These are phyloP conservation scores for Tortrix viridana DNA, from an alignment of 2,888 invertebrate species.

Conservation along the genomic window DNA sequence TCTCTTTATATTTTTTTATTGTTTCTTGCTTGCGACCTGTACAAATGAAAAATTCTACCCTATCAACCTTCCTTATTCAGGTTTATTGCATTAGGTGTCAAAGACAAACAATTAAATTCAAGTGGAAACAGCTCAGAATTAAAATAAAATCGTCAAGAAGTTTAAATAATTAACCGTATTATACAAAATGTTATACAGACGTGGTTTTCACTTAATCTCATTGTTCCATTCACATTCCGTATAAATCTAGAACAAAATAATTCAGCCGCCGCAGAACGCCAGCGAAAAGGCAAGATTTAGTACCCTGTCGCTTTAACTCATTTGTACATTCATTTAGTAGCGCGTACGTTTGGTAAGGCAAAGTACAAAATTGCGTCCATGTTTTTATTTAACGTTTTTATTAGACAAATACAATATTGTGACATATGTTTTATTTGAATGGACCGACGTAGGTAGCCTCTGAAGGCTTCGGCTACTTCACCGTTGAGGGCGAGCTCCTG, in stretches of 20 bases:
- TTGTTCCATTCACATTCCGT: neutral
- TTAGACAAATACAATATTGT: no score
- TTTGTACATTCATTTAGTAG: constrained; percentile 11
- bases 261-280: neutral
- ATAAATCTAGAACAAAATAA: constrained; percentile 15
- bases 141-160: neutral
- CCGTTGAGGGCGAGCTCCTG: no score
- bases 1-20: no score
- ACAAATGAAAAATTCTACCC: no score
- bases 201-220: neutral
- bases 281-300: neutral
- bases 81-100: no score
- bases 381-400: neutral
- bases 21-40: no score
- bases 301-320: constrained; percentile 7
- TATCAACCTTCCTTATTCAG: no score
- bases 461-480: no score
- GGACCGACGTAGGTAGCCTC: no score
- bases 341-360: constrained; percentile 15
- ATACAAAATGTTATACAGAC: neutral
- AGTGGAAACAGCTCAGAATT: no score
- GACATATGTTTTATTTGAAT: no score
- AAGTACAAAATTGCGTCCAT: constrained; percentile 1
- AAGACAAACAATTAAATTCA: no score
- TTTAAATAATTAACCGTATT: neutral